phyloP scores from a whole-genome alignment of 2,888 invertebrate genomes.

The Lottia gigantea region DNA sequence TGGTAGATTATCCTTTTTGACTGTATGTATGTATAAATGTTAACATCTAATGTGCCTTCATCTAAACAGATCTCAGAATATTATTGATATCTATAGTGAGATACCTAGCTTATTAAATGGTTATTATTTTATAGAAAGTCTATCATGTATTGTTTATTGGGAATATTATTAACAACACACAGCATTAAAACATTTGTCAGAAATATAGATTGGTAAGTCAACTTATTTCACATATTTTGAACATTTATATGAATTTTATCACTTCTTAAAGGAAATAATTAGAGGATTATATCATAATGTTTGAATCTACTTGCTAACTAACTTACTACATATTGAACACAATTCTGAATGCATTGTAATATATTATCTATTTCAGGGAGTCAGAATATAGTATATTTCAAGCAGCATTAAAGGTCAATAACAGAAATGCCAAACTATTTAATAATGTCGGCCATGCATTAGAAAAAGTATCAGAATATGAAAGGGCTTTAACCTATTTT shows the following conservation, averaged over 20 bases:
- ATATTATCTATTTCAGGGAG: slow-evolving; percentile 42
- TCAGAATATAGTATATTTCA: slow-evolving; percentile 91
- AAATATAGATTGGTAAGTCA: slow-evolving; percentile 81
- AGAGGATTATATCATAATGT: too few relatives aligned
- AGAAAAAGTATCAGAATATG: slow-evolving; percentile 78
- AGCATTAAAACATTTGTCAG: slow-evolving; percentile 86
- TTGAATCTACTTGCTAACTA: too few relatives aligned
- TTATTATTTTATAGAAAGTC: too few relatives aligned
- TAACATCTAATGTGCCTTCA: too few relatives aligned
- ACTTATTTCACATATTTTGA: neutral
- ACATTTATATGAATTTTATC: neutral
- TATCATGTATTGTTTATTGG: slow-evolving; percentile 75
- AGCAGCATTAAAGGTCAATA: slow-evolving; percentile 85
- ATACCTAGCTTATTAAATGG: too few relatives aligned
- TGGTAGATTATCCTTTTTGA: too few relatives aligned
- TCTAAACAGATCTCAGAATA: too few relatives aligned
- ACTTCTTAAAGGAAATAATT: too few relatives aligned
- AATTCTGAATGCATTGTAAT: too few relatives aligned
- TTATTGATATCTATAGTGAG: too few relatives aligned
- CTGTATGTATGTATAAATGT: too few relatives aligned
- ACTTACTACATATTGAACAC: too few relatives aligned
- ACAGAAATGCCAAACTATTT: slow-evolving; percentile 92
- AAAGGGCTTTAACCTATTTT: slow-evolving; percentile 89
- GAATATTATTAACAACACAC: slow-evolving; percentile 80
- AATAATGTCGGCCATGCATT: slow-evolving; percentile 97